A percentile compares a stretch with the other conserved stretches of the same genome.
Evolutionary conservation across 2,888 invertebrate genomes (phyloP).

Genomic region (Philereme transversata): DNA sequence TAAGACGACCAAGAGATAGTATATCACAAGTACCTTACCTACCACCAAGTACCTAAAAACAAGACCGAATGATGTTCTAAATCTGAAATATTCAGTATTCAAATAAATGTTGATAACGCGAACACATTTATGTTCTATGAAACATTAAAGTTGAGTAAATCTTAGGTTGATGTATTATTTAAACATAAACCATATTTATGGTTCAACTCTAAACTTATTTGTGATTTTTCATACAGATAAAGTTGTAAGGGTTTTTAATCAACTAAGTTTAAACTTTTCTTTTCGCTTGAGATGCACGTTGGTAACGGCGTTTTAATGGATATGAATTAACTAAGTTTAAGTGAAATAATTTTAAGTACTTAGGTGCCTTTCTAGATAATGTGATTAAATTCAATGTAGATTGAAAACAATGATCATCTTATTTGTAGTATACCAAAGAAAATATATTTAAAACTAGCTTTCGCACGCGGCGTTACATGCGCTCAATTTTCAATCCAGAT

Average conservation of each 20-base stretch:
- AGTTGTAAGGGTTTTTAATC: slow-evolving; percentile 47
- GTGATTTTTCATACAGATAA: slow-evolving; percentile 53
- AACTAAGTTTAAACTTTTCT: slow-evolving; percentile 38
- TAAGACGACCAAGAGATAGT: too few species aligned
- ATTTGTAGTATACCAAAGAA: too few species aligned
- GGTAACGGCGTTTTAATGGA: slow-evolving; percentile 28
- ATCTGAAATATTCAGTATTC: slow-evolving; percentile 3
- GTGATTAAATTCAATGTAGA: too few species aligned
- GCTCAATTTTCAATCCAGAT: too few species aligned
- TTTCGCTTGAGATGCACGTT: slow-evolving; percentile 27
- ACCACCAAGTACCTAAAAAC: too few species aligned
- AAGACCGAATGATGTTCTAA: too few species aligned
- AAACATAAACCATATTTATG: slow-evolving; percentile 58
- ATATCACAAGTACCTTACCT: too few species aligned
- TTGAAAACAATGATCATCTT: too few species aligned
- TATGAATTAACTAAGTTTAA: slow-evolving; percentile 34
- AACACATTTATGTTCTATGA: not conserved
- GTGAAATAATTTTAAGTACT: not conserved
- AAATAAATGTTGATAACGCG: slow-evolving; percentile 12
- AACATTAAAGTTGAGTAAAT: slow-evolving; percentile 54
- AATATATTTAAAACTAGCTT: too few species aligned
- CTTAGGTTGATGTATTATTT: slow-evolving; percentile 54
- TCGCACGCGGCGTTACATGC: too few species aligned
- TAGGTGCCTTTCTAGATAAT: too few species aligned
- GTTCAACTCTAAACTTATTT: slow-evolving; percentile 51